Evolutionary conservation across 2,797 vertebrate species (phyloP).

Genomic region (Pempheris klunzingeri): DNA sequence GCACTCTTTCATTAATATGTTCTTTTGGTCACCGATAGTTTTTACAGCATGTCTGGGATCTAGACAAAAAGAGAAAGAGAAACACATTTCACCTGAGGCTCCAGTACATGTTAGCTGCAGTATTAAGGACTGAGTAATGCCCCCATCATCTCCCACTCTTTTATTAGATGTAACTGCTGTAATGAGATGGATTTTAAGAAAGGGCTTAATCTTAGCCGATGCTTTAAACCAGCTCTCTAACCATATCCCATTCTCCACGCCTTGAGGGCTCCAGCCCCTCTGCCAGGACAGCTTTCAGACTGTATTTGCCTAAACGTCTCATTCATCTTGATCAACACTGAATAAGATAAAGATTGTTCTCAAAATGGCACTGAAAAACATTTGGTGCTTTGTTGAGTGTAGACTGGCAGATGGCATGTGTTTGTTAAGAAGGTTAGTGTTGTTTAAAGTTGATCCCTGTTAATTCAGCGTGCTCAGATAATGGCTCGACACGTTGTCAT

Average conservation of each 20-base stretch:
- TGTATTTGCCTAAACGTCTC: slow-evolving; percentile 49
- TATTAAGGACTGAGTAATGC: slow-evolving; percentile 44
- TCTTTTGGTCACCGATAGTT: background rate
- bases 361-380: slow-evolving; percentile 49
- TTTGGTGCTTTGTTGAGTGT: slow-evolving; percentile 7
- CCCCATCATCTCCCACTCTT: slow-evolving; percentile 47
- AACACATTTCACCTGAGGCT: slow-evolving; percentile 26
- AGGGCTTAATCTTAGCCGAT: slow-evolving; percentile 63
- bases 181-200: slow-evolving; percentile 73
- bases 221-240: slow-evolving; percentile 61
- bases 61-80: slow-evolving; percentile 11
- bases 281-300: slow-evolving; percentile 48
- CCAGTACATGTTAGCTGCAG: background rate
- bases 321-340: slow-evolving; percentile 62
- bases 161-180: slow-evolving; percentile 61
- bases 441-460: slow-evolving; percentile 40
- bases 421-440: slow-evolving; percentile 17
- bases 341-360: slow-evolving; percentile 24
- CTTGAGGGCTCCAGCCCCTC: slow-evolving; percentile 50
- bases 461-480: slow-evolving; percentile 26
- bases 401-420: slow-evolving; percentile 38
- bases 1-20: background rate
- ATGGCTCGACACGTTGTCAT: slow-evolving; percentile 1
- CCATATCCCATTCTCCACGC: slow-evolving; percentile 63
- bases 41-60: slow-evolving; percentile 9